Base-by-base conservation (phyloP, 2,797 vertebrate species). In the Lindbergichthys nudifrons region DNA sequence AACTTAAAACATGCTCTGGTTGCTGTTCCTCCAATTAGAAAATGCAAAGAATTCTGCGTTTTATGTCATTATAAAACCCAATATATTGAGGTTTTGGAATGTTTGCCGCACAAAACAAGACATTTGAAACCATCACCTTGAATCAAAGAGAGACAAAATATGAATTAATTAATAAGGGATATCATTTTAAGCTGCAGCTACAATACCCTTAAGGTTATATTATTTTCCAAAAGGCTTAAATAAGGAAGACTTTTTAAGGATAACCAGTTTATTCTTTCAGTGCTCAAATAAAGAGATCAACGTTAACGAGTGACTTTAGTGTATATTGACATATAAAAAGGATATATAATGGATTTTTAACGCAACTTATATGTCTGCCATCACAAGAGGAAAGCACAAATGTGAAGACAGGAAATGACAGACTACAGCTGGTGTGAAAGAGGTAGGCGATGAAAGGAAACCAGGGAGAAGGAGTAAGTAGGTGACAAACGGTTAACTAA, bases 401-500 rank as follows among this genome's bases (percentile, higher is more conserved):
- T 18, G 21, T 56, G 42, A 62, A 50, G 7, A 43, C 32, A 63
- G 46, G 42, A 46, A 41, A 10, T 23, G 16, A 41, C 60, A 67
- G 52, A 26, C 19, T 7, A 30, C 53, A 65, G 50, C 56, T 62
- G 23, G 46, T 65, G 9, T 26, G 26, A 62, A 30, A 4, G 45
- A 46, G n/a, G 19, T 3, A 3, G 21, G 16, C 5, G 39, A 23
- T 67, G 21, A 53, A 14, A 57, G 43, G 30, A 68, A 26, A 56
- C 10, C 21, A 19, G 13, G 6, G 12, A 62, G 11, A 64, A 51
- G 4, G 41, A 52, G 36, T 51, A 72, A 61, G 56, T 58, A 72
- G 45, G 47, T 63, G 72, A 79, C 3, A 12, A 36, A 59, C 36
- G 41, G 52, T 57, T 73, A 64, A 39, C 39, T 67, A 48, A 70